Evolutionary conservation across 1,140 invertebrate genomes (phyloP), one percentile per base, ranked within the genome.

Genomic region (Maniola jurtina): DNA sequence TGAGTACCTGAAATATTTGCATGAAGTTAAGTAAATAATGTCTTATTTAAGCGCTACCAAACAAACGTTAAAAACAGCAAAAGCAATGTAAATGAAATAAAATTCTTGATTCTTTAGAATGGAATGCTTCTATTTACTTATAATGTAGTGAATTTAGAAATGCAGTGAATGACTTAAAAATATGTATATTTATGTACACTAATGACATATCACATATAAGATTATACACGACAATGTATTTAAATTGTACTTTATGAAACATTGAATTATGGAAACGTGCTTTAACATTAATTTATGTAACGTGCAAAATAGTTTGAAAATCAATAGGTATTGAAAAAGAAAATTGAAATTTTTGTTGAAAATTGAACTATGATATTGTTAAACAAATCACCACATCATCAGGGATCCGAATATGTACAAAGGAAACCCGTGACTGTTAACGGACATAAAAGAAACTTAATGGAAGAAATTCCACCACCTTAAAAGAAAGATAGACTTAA

Each of bases 1-100:
- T 95, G 71, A 96, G 93, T 16, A 97, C 95, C 96, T 97, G 87
- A 69, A 93, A 93, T 69, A 67, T 67, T 69, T 16, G 72, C 63
- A 55, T 25, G 2, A 48, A 45, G 15, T n/a, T 64, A 54, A 35
- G 45, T 16, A 2, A 11, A 55, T 33, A 11, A 13, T 15, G 0
- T 50, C 13, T 45, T n/a, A 45, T 40, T 45, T 45, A 5, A 9
- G 38, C 38, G 38, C 1, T 38, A 9, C 13, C 7, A 48, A 5
- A 48, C 6, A 48, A 48, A 16, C 40, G 35, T 16, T 25, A 47
- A 45, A 15, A 54, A 65, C 33, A 58, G 63, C 63, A 50, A 59
- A 65, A 58, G 45, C 54, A 48, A 45, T 57, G 7, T 38, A 5
- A 40, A 57, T 57, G n/a, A 57, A 38, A 57, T 35, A 38, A 57